These are phyloP conservation scores for Zosterops japonicus DNA, from an alignment of 2,113 vertebrate species.

Conservation along the genomic window DNA sequence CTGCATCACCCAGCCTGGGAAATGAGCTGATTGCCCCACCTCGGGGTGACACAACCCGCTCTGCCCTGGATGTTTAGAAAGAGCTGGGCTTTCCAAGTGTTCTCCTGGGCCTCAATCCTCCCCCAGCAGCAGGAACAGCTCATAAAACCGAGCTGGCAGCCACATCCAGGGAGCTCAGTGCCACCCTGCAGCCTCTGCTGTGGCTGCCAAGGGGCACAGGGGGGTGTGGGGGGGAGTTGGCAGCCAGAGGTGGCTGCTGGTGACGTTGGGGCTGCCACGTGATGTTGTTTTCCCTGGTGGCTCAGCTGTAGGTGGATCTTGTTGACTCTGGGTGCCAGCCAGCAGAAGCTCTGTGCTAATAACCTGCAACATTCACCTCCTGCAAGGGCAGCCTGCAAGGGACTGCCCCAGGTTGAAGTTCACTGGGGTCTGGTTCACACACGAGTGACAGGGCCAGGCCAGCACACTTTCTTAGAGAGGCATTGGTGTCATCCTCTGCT, in stretches of 20 bases:
- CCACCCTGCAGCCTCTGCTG: background rate
- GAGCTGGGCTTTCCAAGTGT: background rate
- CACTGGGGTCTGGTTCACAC: slow-evolving; percentile 33
- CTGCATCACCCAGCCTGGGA: background rate
- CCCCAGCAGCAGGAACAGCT: background rate
- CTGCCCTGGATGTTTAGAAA: slow-evolving; percentile 2
- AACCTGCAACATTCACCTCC: background rate
- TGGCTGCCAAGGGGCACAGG: background rate
- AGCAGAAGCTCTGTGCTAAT: slow-evolving; percentile 22
- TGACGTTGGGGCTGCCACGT: background rate
- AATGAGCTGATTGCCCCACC: background rate
- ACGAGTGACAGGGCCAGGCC: background rate
- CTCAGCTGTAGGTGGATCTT: slow-evolving; percentile 56
- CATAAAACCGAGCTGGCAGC: fast-evolving
- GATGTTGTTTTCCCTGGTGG: slow-evolving; percentile 53
- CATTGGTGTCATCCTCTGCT: fast-evolving
- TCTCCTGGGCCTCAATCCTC: background rate
- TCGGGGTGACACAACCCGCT: background rate
- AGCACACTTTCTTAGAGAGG: background rate
- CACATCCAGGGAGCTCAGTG: fast-evolving
- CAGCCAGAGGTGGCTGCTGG: background rate
- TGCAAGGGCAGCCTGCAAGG: background rate
- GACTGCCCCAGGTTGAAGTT: slow-evolving; percentile 2
- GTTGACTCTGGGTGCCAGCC: slow-evolving; percentile 58
- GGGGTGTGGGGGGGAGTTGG: background rate